Percentiles rank a stretch among this genome's conserved stretches.
Evolutionary conservation across 2,113 vertebrate species (phyloP).

Genomic region (Hylia prasina): DNA sequence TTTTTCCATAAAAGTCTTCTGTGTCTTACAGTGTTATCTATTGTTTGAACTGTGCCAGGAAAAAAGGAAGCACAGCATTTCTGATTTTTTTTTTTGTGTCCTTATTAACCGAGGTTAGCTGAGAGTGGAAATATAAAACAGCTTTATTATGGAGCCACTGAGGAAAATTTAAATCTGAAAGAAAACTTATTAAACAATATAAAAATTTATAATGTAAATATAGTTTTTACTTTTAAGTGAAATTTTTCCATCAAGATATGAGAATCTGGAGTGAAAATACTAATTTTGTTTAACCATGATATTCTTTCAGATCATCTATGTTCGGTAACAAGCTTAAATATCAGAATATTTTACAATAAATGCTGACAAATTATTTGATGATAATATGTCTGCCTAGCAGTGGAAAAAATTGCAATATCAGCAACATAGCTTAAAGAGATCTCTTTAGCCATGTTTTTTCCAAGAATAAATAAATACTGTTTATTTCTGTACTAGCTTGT

Average conservation of each 20-base stretch:
- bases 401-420: neutral
- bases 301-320: neutral
- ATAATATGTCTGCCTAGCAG: rapidly evolving
- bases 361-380: neutral
- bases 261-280: neutral
- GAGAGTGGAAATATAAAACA: neutral
- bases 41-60: neutral
- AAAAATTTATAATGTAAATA: neutral
- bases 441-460: neutral
- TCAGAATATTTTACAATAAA: neutral
- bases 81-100: neutral
- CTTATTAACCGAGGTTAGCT: neutral
- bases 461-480: neutral
- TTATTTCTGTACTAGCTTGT: neutral
- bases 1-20: neutral
- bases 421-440: neutral
- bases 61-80: neutral
- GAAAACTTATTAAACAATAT: neutral
- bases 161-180: neutral
- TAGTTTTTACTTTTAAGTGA: neutral
- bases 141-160: neutral
- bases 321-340: neutral
- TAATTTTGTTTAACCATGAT: neutral
- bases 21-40: neutral
- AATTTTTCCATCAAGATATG: neutral